Conservation (phyloP, 2,797 vertebrate genomes). For the Chiroxiphia lanceolata region DNA sequence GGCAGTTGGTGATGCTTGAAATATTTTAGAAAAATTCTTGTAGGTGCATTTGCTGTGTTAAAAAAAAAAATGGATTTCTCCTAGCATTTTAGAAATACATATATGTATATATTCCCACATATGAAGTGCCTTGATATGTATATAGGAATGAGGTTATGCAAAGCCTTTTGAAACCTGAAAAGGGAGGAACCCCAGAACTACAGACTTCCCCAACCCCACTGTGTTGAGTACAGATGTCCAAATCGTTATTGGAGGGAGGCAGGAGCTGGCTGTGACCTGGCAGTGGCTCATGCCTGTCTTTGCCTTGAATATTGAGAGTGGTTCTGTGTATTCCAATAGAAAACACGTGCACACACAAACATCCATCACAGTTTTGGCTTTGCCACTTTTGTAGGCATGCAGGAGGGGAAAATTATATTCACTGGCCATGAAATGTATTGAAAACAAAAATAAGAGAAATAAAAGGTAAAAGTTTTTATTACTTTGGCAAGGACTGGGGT, state of each 20-base stretch:
- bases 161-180: background rate
- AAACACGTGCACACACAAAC: background rate
- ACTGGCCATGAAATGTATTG: background rate
- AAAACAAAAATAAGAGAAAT: conserved; percentile 25
- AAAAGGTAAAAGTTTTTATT: background rate
- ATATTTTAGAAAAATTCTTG: background rate
- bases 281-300: background rate
- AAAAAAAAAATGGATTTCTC: background rate
- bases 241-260: accelerated
- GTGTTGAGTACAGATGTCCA: accelerated
- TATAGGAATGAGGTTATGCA: background rate
- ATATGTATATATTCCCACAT: no score
- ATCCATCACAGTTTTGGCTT: background rate
- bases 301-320: background rate
- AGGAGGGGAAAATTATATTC: conserved; percentile 17
- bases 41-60: background rate
- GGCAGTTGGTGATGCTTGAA: background rate
- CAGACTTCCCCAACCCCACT: background rate
- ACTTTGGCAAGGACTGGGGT: background rate
- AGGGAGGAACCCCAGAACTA: background rate
- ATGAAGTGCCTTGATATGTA: background rate
- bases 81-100: background rate
- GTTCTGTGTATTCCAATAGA: background rate
- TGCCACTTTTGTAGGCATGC: background rate
- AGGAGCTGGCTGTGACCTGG: background rate